Conservation (phyloP, 2,888 invertebrate genomes). For the Unio delphinus region DNA sequence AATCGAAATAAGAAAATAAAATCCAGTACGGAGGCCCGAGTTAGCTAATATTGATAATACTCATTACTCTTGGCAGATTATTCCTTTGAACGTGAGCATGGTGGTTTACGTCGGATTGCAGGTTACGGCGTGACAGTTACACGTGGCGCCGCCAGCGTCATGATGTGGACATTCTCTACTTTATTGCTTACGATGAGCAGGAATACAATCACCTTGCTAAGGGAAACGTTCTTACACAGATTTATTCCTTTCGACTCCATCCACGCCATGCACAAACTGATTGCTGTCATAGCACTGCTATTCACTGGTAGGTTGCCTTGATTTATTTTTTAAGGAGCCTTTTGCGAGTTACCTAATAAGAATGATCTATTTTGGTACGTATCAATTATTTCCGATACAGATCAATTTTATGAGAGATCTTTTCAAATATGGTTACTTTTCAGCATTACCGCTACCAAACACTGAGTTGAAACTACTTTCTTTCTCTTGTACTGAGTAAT, state of each 20-base stretch:
- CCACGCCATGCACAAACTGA: slow-evolving; percentile 76
- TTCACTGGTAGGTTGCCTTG: slow-evolving; percentile 73
- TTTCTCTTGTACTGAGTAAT: too few species aligned
- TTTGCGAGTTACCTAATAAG: neutral
- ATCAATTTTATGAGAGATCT: too few species aligned
- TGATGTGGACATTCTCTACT: slow-evolving; percentile 78
- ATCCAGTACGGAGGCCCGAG: too few species aligned
- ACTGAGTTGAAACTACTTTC: too few species aligned
- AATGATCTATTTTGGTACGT: too few species aligned
- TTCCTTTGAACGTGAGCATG: slow-evolving; percentile 76
- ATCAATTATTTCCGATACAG: too few species aligned
- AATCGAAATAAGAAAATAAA: too few species aligned
- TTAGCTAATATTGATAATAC: too few species aligned
- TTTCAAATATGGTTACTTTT: too few species aligned
- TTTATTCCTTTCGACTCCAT: slow-evolving; percentile 78
- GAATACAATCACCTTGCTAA: slow-evolving; percentile 76
- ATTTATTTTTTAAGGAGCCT: neutral
- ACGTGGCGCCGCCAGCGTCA: slow-evolving; percentile 77
- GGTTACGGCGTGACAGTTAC: slow-evolving; percentile 77
- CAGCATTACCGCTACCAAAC: too few species aligned
- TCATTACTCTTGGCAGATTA: slow-evolving; percentile 71
- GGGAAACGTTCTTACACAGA: slow-evolving; percentile 75
- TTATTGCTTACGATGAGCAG: slow-evolving; percentile 78
- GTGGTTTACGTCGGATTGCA: slow-evolving; percentile 76
- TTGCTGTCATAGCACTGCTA: slow-evolving; percentile 75